Percentiles rank a stretch among this genome's conserved stretches.
phyloP scores from a whole-genome alignment of 2,888 invertebrate genomes.

The Limnephilus lunatus region DNA sequence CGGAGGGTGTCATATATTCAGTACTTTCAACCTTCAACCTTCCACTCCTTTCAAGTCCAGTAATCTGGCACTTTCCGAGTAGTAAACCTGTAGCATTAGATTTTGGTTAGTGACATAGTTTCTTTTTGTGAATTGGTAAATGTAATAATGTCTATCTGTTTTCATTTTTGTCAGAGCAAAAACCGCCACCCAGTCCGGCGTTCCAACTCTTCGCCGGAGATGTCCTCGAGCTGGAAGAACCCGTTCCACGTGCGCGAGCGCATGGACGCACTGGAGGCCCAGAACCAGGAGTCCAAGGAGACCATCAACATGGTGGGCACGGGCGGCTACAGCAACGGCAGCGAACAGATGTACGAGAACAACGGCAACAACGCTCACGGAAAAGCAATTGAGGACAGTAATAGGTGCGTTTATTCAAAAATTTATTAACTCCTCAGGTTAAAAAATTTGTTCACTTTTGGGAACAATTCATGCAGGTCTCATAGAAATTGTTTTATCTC shows the following conservation, averaged over 20 bases:
- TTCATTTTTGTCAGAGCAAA: conserved; percentile 72
- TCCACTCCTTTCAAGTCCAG: neutral
- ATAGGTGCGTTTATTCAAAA: conserved; percentile 67
- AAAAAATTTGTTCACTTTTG: no score
- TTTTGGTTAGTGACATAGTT: neutral
- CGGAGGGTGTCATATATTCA: no score
- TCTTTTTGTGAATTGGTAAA: neutral
- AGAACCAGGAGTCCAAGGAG: conserved; percentile 67
- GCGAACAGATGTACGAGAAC: conserved; percentile 24
- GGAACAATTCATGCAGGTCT: no score
- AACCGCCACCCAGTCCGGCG: conserved; percentile 90
- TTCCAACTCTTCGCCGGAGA: conserved; percentile 94
- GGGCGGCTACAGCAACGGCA: neutral
- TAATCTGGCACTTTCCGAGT: neutral
- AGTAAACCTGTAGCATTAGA: neutral
- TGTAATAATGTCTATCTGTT: neutral
- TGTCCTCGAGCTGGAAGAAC: conserved; percentile 92
- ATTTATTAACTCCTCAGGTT: neutral
- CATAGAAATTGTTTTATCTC: no score
- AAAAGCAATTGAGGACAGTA: conserved; percentile 67
- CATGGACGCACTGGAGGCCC: conserved; percentile 67
- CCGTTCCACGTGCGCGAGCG: conserved; percentile 78
- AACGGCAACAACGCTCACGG: conserved; percentile 19
- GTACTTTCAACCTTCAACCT: no score
- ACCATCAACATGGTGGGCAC: conserved; percentile 66